These are phyloP conservation scores for Semicossyphus pulcher DNA, from an alignment of 2,113 vertebrate genomes.

Conservation along the genomic window DNA sequence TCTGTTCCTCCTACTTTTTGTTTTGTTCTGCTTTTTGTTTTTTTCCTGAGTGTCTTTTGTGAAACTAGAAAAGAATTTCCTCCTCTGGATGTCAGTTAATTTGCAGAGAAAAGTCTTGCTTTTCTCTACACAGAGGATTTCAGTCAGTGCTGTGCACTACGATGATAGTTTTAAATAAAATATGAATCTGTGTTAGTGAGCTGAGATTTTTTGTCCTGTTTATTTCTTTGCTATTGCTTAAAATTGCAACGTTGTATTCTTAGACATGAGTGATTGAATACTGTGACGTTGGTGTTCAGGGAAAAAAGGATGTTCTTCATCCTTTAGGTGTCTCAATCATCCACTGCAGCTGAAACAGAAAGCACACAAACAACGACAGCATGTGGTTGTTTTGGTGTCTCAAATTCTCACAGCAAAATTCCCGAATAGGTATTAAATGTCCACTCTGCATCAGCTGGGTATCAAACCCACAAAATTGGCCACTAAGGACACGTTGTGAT, in stretches of 20 bases:
- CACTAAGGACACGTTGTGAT: no score
- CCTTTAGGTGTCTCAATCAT: no score
- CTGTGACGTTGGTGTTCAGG: no score
- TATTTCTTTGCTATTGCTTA: no score
- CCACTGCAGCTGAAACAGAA: background rate
- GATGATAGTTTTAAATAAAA: conserved; percentile 81
- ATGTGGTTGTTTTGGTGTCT: no score
- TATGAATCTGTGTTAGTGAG: conserved; percentile 66
- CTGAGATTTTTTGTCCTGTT: background rate
- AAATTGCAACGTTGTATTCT: background rate
- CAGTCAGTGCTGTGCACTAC: conserved; percentile 76
- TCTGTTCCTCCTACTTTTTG: conserved; percentile 31
- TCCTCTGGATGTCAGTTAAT: conserved; percentile 50
- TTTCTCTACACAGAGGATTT: conserved; percentile 60
- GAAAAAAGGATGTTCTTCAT: background rate
- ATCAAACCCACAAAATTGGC: no score
- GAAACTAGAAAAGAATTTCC: conserved; percentile 26
- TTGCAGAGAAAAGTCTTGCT: conserved; percentile 47
- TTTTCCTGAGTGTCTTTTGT: conserved; percentile 45
- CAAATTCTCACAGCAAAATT: no score
- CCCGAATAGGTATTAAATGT: no score
- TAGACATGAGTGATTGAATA: background rate
- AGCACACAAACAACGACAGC: no score
- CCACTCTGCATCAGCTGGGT: no score
- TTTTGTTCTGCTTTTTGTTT: conserved; percentile 25